Evolutionary conservation across 2,113 vertebrate species (phyloP).

Genomic region (Romanogobio albipinnatus): DNA sequence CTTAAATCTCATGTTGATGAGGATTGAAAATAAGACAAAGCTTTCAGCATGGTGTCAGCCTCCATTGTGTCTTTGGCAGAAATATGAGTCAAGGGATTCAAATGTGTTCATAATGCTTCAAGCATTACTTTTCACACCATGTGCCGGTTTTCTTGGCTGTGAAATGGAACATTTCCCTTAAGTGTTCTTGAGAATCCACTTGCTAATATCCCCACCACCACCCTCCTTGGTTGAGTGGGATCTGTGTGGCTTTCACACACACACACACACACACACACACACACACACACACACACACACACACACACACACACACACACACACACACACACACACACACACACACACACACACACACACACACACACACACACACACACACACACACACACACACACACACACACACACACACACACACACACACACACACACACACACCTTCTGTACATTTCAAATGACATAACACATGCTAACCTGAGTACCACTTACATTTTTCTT

Average conservation of each 20-base stretch:
- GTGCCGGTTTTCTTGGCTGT: conserved; percentile 49
- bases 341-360: conserved; percentile 19
- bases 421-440: neutral
- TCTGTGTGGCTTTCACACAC: conserved; percentile 45
- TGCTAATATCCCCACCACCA: neutral
- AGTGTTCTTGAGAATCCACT: conserved; percentile 38
- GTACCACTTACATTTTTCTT: neutral
- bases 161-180: conserved; percentile 42
- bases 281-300: conserved; percentile 6
- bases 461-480: neutral
- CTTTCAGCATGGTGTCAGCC: conserved; percentile 31
- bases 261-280: conserved; percentile 25
- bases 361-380: conserved; percentile 15
- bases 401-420: conserved; percentile 23
- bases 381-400: neutral
- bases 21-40: neutral
- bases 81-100: conserved; percentile 14
- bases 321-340: neutral
- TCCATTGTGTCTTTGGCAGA: conserved; percentile 10
- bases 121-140: conserved; percentile 50
- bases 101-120: conserved; percentile 47
- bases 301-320: conserved; percentile 24
- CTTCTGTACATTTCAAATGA: neutral
- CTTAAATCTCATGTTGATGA: neutral
- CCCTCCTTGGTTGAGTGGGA: conserved; percentile 43